Conservation (phyloP, 1,140 invertebrate genomes). For the Kradibia gibbosae region DNA sequence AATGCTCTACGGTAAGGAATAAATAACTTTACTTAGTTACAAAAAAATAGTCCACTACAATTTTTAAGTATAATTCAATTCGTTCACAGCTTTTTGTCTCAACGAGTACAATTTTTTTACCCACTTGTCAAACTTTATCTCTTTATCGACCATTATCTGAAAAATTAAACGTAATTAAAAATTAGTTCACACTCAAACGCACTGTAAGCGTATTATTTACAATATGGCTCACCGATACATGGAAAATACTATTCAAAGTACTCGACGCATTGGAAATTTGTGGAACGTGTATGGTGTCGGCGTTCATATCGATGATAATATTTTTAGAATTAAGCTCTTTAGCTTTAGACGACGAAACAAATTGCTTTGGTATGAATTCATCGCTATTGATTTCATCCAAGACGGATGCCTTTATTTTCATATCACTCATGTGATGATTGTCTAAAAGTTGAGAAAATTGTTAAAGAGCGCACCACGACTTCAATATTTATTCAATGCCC, state of each 20-base stretch:
- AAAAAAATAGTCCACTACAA: too few species aligned
- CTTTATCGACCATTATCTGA: constrained; percentile 69
- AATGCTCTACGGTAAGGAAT: too few species aligned
- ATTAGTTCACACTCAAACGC: constrained; percentile 11
- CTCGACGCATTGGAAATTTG: constrained; percentile 54
- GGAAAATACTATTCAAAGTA: constrained; percentile 68
- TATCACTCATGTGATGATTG: constrained; percentile 64
- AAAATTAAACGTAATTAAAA: constrained; percentile 48
- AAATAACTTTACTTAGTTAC: too few species aligned
- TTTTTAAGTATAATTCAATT: constrained; percentile 32
- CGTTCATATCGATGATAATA: constrained; percentile 67
- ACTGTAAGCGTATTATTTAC: too few species aligned
- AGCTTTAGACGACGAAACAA: constrained; percentile 60
- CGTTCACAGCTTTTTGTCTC: constrained; percentile 67
- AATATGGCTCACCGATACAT: constrained; percentile 69
- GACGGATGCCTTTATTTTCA: constrained; percentile 61
- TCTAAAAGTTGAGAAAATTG: constrained; percentile 56
- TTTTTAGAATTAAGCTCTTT: constrained; percentile 68
- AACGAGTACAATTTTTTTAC: constrained; percentile 71
- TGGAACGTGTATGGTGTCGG: constrained; percentile 67
- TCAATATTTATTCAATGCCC: background rate
- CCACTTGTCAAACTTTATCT: constrained; percentile 70
- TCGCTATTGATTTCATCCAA: constrained; percentile 70
- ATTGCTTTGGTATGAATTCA: constrained; percentile 68
- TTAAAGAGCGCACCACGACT: too few species aligned